Evolutionary conservation across 2,888 invertebrate genomes (phyloP), one percentile per base, ranked within the genome.

Genomic region (Hemicrepidius hirtus): DNA sequence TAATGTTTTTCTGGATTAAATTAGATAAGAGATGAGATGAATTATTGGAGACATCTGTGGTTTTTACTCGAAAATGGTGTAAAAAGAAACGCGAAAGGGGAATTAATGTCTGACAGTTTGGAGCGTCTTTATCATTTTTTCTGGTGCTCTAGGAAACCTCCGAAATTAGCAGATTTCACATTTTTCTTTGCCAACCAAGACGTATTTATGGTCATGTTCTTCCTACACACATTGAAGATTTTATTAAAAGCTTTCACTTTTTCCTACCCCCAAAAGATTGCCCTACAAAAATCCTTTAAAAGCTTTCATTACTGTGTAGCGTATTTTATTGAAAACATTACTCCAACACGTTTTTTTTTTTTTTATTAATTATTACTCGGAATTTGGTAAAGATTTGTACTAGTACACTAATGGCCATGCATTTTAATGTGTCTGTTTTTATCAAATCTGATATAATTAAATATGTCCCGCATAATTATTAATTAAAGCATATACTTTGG

Each of bases 1-100:
- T 76, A 74, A 76, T 77, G 74, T 67, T 72, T 75, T 73, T 68
- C 75, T 73, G 73, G 77, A 77, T 77, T 75, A 77, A 77, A 77
- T 71, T 69, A 67, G 73, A 75, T 75, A 74, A 77, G 74, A 74
- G 71, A 77, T 71, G 74, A 73, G 69, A 64, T 55, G 68, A 69
- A 69, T 69, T 68, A 73, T 73, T 50, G 65, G 64, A 49, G 59
- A 68, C 60, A 67, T 62, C 66, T 71, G 66, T 63, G 60, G 66
- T 57, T 67, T 71, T 71, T 71, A 68, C 67, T 65, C 73, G 67
- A 69, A 73, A 69, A 71, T 71, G 60, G 74, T 44, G 62, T 67
- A 63, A 62, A 62, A 69, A 50, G 57, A 55, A 63, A 57, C 49
- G 57, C 50, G 62, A 65, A 62, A 64, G 41, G 44, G 60, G 73